Conservation (phyloP, 2,888 invertebrate genomes). For the Drosophila crucigera region DNA sequence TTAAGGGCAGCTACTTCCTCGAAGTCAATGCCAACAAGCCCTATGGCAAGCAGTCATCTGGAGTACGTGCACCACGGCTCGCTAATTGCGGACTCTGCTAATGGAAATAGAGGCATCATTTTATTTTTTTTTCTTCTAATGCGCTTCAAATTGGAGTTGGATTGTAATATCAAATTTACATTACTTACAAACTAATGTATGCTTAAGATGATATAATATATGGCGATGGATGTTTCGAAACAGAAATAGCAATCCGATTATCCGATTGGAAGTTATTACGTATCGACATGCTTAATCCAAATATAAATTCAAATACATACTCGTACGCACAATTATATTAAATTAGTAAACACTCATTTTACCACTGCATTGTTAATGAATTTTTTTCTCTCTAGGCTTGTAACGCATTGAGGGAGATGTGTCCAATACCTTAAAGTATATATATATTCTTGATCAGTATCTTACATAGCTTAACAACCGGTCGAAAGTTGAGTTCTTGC, state of each 20-base stretch:
- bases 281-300: not conserved
- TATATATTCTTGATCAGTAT: too few species aligned
- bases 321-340: too few species aligned
- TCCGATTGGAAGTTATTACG: not conserved
- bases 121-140: not conserved
- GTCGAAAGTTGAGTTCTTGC: not conserved
- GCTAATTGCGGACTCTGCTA: slow-evolving; percentile 55
- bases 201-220: slow-evolving; percentile 14
- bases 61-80: slow-evolving; percentile 5
- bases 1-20: slow-evolving; percentile 84
- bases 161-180: not conserved
- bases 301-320: not conserved
- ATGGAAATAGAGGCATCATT: too few species aligned
- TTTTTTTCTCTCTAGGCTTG: not conserved
- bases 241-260: not conserved
- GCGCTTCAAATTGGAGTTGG: not conserved
- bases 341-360: not conserved
- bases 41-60: slow-evolving; percentile 67
- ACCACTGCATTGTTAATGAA: not conserved
- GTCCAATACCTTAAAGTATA: too few species aligned
- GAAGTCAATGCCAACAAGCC: slow-evolving; percentile 75
- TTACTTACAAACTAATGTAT: slow-evolving; percentile 9
- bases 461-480: too few species aligned
- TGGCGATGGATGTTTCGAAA: not conserved
- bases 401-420: too few species aligned